A percentile compares a stretch with the other conserved stretches of the same genome.
Conservation (phyloP, 2,888 invertebrate genomes). For the Hypercompe scribonia region DNA sequence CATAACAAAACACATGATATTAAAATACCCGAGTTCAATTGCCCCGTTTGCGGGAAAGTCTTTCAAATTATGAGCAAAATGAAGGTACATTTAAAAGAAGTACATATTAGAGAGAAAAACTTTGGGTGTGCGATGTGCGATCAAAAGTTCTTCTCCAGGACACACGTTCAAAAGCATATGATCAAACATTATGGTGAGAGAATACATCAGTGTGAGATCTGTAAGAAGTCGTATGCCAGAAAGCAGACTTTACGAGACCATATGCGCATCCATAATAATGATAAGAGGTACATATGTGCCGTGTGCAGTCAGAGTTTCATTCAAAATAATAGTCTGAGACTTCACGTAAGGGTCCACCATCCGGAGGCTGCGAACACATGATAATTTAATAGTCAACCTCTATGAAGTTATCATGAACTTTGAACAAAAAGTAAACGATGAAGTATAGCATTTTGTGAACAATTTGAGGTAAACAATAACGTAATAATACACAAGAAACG, state of each 20-base stretch:
- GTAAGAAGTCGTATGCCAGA: conserved; percentile 81
- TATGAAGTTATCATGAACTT: neutral
- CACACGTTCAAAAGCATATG: conserved; percentile 84
- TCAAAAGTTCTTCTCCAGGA: conserved; percentile 81
- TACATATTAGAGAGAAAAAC: conserved; percentile 79
- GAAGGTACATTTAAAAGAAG: conserved; percentile 74
- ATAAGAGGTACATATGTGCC: conserved; percentile 63
- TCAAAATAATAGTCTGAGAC: conserved; percentile 67
- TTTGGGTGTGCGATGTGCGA: conserved; percentile 81
- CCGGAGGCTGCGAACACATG: conserved; percentile 41
- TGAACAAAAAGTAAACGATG: too few species aligned
- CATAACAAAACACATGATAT: conserved; percentile 65
- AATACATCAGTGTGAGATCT: conserved; percentile 78
- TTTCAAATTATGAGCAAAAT: conserved; percentile 73
- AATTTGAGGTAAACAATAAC: neutral
- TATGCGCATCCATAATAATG: conserved; percentile 72
- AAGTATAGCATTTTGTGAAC: neutral
- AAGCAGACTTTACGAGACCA: conserved; percentile 75
- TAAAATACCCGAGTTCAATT: conserved; percentile 62
- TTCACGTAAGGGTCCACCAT: conserved; percentile 71
- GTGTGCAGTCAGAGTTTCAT: conserved; percentile 69
- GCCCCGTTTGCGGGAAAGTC: conserved; percentile 70
- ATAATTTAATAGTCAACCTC: neutral
- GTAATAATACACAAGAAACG: neutral
- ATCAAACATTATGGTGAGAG: conserved; percentile 81